Conservation (phyloP, 2,113 vertebrate genomes). For the Grammomys surdaster region DNA sequence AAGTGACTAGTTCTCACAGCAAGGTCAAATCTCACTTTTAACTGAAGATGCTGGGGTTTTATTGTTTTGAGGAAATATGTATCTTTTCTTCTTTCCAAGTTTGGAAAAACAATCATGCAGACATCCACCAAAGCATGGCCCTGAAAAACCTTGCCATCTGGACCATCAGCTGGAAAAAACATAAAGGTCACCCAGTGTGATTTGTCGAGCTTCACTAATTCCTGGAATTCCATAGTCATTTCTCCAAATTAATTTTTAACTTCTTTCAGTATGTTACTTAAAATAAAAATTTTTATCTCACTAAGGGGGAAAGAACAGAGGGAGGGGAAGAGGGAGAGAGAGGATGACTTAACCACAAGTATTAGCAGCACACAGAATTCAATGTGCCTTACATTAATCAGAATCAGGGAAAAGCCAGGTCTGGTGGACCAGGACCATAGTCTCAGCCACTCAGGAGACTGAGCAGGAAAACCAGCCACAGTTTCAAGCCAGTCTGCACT, state of each 20-base stretch:
- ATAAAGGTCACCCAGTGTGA: conserved; percentile 65
- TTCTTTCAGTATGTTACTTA: conserved; percentile 65
- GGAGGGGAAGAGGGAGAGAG: background rate
- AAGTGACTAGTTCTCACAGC: background rate
- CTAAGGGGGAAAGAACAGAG: background rate
- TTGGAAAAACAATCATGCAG: background rate
- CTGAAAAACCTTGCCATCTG: conserved; percentile 66
- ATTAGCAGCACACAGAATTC: background rate
- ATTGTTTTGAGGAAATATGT: background rate
- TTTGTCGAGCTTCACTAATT: conserved; percentile 69
- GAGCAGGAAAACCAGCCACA: background rate
- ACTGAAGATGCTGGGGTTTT: background rate
- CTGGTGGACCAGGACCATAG: background rate
- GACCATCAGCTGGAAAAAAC: conserved; percentile 24
- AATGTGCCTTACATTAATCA: background rate
- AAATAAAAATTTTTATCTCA: conserved; percentile 45
- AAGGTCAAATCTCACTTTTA: background rate
- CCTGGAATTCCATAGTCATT: conserved; percentile 80
- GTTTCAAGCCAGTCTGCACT: background rate
- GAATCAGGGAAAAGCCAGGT: background rate
- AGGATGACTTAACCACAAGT: conserved; percentile 32
- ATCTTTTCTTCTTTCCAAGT: background rate
- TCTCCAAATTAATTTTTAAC: conserved; percentile 84
- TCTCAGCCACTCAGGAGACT: background rate
- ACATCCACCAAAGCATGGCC: background rate